Evolutionary conservation across 2,797 vertebrate genomes (phyloP), one percentile per base, ranked within the genome.

Genomic region (Enteromius mattozi): DNA sequence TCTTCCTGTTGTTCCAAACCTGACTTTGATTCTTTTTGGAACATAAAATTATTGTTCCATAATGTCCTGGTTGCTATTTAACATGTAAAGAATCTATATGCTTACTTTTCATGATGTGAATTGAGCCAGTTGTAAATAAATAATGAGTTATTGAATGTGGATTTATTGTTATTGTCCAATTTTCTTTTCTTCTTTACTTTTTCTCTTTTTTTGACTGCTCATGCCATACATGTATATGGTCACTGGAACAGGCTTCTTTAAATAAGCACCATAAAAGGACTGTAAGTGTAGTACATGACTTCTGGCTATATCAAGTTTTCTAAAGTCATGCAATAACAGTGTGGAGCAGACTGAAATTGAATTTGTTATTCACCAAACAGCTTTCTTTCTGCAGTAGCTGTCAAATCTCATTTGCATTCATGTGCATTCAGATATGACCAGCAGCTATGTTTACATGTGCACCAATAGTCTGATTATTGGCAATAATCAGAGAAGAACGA

Each of bases 381-480:
- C 56, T 72, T 81, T n/a, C 12, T 13, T 61, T 74, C 40, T 49
- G 27, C 17, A 4, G 13, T 51, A 24, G 81, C 61, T 54, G 54
- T 82, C 49, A 75, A 75, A 51, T 81, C 47, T 77, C 35, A 66
- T 40, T 56, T 24, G 35, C 17, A 27, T 76, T 24, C 68, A 70
- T 51, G 61, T 27, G 59, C 30, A 37, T 66, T 75, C 16, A 76
- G 59, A 51, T 54, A 68, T 76, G 45, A 66, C 77, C 77, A 47
- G 40, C 33, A 12, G 24, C 61, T 66, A 19, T 35, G 12, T 79
- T 63, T 54, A 35, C 17, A 54, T 54, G 47, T n/a, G 51, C 77
- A 78, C 24, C 77, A 66, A 66, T 49, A 24, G 2, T 42, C 56
- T 47, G 59, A 78, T 65, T 65, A 78, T 78, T 78, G 24, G 17